Evolutionary conservation across 2,797 vertebrate genomes (phyloP).

Genomic region (Macropus fuliginosus): DNA sequence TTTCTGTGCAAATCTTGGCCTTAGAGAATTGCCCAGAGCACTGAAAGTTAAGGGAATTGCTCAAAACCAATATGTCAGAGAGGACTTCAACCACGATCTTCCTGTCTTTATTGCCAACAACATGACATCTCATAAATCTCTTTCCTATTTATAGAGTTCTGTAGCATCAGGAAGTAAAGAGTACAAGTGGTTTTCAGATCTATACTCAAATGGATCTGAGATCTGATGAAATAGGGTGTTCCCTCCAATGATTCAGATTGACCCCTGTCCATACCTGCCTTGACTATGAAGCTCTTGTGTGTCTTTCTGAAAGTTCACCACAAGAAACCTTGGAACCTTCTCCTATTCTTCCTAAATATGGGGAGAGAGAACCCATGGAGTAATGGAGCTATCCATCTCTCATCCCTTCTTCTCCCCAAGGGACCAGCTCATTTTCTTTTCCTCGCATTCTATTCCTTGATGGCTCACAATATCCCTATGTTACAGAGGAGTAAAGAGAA

Average conservation of each 20-base stretch:
- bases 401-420: background rate
- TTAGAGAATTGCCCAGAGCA: background rate
- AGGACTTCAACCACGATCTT: background rate
- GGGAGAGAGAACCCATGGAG: background rate
- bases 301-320: background rate
- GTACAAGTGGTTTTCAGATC: background rate
- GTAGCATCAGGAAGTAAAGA: background rate
- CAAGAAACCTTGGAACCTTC: background rate
- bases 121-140: background rate
- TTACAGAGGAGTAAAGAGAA: background rate
- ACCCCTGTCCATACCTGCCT: background rate
- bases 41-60: background rate
- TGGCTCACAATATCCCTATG: background rate
- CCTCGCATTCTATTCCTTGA: background rate
- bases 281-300: background rate
- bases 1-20: background rate
- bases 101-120: background rate
- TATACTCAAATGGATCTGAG: background rate
- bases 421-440: background rate
- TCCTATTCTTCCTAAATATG: background rate
- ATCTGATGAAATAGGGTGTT: background rate
- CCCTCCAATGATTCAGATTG: background rate
- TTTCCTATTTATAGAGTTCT: background rate
- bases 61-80: background rate
- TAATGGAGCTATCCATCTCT: background rate